Conservation (phyloP, 2,113 vertebrate genomes). For the Pseudorectes ferrugineus region DNA sequence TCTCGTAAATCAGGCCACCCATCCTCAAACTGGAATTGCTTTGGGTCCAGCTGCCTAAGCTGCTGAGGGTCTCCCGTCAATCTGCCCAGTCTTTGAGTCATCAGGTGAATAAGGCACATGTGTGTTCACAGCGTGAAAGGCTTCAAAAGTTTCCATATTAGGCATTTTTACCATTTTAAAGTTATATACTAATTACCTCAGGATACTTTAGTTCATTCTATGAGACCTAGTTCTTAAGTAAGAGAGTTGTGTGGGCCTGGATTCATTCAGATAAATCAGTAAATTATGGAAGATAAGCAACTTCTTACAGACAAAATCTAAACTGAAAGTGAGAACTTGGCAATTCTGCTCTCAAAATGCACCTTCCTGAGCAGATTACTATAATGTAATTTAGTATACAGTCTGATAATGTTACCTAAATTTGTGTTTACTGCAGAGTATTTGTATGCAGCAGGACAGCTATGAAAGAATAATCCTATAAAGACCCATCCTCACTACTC, state of each 20-base stretch:
- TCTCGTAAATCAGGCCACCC: background rate
- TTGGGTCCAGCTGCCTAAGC: background rate
- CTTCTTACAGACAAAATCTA: background rate
- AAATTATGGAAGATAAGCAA: background rate
- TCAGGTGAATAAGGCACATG: background rate
- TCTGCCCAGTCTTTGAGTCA: background rate
- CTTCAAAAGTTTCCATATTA: background rate
- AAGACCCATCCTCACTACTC: background rate
- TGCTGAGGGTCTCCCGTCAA: background rate
- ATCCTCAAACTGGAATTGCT: background rate
- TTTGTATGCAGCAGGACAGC: background rate
- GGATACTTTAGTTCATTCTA: background rate
- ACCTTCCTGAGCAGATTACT: background rate
- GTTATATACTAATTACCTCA: background rate
- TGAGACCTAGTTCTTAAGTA: background rate
- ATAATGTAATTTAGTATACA: background rate
- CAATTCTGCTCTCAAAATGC: background rate
- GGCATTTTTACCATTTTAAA: background rate
- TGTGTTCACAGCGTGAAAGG: background rate
- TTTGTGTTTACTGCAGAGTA: background rate
- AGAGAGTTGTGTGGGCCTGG: background rate
- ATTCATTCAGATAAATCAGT: background rate
- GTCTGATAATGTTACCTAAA: background rate
- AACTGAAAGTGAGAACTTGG: background rate
- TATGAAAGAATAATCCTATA: background rate